Conservation (phyloP, 2,113 vertebrate species). For the Thinocorus orbignyianus region DNA sequence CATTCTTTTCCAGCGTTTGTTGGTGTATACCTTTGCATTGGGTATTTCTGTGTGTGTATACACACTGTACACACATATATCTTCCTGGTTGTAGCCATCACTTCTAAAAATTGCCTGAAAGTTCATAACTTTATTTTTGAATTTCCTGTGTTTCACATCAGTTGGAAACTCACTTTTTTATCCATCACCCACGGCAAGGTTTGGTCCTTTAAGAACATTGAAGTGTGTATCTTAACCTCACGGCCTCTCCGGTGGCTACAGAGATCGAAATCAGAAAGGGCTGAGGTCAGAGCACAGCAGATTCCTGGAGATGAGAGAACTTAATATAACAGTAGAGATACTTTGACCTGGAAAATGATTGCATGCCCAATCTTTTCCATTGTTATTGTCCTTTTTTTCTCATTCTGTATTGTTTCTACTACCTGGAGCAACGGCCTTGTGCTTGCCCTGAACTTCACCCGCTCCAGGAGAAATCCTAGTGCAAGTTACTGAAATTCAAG, state of each 20-base stretch:
- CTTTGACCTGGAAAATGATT: background rate
- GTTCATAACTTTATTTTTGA: background rate
- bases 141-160: background rate
- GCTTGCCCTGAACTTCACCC: background rate
- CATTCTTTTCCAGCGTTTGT: background rate
- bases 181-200: background rate
- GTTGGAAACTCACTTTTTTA: background rate
- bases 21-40: fast-evolving
- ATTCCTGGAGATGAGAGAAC: background rate
- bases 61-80: no score
- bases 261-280: background rate
- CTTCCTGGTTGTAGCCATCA: fast-evolving
- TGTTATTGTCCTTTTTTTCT: background rate
- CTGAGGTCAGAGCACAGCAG: background rate
- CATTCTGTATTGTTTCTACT: background rate
- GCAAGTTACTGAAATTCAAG: background rate
- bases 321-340: background rate
- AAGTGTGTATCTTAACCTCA: background rate
- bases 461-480: background rate
- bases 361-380: background rate
- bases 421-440: background rate
- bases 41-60: background rate
- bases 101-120: background rate
- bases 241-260: background rate
- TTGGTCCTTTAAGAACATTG: background rate